phyloP scores from a whole-genome alignment of 2,113 vertebrate genomes.

The Myotis brandtii region DNA sequence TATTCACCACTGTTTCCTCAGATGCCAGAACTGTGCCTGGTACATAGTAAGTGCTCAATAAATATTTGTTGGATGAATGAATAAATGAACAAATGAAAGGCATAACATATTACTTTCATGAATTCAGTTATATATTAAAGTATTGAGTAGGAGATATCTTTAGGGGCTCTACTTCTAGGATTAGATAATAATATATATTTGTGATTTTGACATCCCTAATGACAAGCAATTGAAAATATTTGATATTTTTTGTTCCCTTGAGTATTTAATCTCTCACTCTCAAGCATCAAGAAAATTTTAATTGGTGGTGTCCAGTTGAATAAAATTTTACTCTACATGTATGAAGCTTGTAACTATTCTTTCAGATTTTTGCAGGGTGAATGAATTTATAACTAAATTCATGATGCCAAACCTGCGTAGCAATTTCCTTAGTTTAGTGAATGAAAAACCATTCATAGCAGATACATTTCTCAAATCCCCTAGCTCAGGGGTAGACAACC shows the following conservation, averaged over 20 bases:
- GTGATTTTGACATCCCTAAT: conserved; percentile 27
- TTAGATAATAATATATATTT: conserved; percentile 10
- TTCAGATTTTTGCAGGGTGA: conserved; percentile 29
- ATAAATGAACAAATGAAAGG: neutral
- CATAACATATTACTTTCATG: neutral
- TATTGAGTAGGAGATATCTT: neutral
- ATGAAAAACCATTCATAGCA: neutral
- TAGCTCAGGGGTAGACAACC: conserved; percentile 45
- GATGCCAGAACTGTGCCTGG: neutral
- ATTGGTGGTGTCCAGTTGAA: neutral
- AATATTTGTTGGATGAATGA: neutral
- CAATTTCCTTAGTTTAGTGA: conserved; percentile 48
- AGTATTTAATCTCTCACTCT: conserved; percentile 6
- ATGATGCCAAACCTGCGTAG: conserved; percentile 2
- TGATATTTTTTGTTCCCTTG: neutral
- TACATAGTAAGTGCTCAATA: neutral
- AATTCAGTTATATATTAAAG: neutral
- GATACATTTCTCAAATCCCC: conserved; percentile 63
- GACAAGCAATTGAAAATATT: conserved; percentile 28
- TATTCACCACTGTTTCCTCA: neutral
- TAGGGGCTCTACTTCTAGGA: neutral
- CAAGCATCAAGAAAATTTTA: neutral
- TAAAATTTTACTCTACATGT: conserved; percentile 30
- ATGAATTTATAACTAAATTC: neutral
- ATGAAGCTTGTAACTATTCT: conserved; percentile 45